Conservation (phyloP, 2,797 vertebrate species). For the Emydoidea blandingii region DNA sequence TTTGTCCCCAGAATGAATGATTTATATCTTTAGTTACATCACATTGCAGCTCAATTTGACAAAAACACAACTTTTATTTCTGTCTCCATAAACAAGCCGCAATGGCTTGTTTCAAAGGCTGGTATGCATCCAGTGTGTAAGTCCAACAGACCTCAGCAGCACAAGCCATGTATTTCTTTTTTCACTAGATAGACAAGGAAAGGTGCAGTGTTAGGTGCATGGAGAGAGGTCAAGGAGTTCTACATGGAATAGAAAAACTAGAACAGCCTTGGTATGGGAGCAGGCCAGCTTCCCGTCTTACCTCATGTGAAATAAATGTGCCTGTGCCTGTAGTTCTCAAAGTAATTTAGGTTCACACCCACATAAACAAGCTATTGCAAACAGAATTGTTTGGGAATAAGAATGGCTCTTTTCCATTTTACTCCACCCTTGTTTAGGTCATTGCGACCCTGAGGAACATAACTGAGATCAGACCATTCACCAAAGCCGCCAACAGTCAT, state of each 20-base stretch:
- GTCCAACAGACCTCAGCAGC: neutral
- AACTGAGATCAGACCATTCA: neutral
- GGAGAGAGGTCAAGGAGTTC: neutral
- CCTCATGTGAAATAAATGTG: neutral
- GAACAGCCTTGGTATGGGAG: neutral
- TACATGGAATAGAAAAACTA: slow-evolving; percentile 5
- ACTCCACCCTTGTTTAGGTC: neutral
- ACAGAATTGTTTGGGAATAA: neutral
- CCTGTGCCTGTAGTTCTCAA: neutral
- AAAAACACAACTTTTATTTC: neutral
- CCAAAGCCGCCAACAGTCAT: neutral
- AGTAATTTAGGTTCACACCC: neutral
- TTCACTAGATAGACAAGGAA: neutral
- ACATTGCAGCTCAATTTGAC: neutral
- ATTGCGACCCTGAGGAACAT: neutral
- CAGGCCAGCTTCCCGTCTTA: neutral
- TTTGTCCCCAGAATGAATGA: neutral
- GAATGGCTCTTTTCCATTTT: neutral
- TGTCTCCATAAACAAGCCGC: neutral
- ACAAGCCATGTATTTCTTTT: neutral
- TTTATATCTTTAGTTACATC: neutral
- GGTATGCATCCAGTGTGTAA: neutral
- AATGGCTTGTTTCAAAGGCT: neutral
- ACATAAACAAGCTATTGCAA: neutral
- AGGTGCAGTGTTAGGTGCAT: neutral